Percentiles rank a stretch among this genome's conserved stretches.
Conservation (phyloP, 2,888 invertebrate species). For the Drosophila macrothrix region DNA sequence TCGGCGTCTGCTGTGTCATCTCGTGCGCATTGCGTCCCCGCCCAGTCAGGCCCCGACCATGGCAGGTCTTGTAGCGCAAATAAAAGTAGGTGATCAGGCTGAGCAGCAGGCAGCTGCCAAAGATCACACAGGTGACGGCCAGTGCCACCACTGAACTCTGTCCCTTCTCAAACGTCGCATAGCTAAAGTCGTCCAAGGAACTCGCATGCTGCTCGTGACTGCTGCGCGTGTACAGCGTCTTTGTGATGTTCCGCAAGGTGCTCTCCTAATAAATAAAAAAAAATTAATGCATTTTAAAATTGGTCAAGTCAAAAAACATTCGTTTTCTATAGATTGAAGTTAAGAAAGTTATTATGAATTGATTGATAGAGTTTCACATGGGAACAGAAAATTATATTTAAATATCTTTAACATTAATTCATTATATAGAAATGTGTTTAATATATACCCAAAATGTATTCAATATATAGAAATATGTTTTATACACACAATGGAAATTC, state of each 20-base stretch:
- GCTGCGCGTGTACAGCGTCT: constrained; percentile 88
- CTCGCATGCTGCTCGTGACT: constrained; percentile 85
- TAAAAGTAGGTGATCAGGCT: constrained; percentile 86
- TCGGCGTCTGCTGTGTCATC: constrained; percentile 91
- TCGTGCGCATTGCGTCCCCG: constrained; percentile 87
- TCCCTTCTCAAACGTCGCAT: constrained; percentile 81
- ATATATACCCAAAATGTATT: not conserved
- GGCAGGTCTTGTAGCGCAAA: constrained; percentile 84
- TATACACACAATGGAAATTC: not conserved
- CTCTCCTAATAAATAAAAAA: constrained; percentile 66
- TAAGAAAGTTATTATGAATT: not conserved
- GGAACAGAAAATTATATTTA: not conserved
- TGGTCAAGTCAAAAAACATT: not conserved
- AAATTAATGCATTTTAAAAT: not conserved
- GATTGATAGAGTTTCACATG: no score
- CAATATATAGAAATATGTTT: not conserved
- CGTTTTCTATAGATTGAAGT: no score
- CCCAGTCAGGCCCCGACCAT: constrained; percentile 72
- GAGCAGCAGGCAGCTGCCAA: constrained; percentile 88
- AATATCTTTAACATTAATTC: not conserved
- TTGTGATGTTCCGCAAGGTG: constrained; percentile 88
- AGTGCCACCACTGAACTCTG: constrained; percentile 84
- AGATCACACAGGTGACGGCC: constrained; percentile 89
- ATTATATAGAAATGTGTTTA: not conserved
- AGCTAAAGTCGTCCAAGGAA: constrained; percentile 75